Percentiles rank a stretch among this genome's conserved stretches.
These are phyloP conservation scores for Perca schrenkii DNA, from an alignment of 2,113 vertebrate species.

Conservation along the genomic window DNA sequence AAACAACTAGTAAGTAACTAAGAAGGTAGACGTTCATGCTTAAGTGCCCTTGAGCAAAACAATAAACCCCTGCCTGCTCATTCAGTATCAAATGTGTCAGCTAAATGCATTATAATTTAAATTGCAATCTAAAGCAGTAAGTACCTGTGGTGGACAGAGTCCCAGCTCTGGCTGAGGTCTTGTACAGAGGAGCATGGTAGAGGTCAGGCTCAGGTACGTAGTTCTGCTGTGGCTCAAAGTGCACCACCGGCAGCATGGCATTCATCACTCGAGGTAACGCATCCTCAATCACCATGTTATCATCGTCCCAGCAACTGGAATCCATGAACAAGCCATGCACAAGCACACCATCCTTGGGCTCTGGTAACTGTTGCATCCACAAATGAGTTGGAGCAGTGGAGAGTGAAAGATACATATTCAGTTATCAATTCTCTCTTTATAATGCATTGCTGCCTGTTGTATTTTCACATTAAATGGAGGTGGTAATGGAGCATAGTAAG, in stretches of 20 bases:
- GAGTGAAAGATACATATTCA: background rate
- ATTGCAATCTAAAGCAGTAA: background rate
- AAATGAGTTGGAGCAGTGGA: background rate
- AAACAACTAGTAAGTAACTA: background rate
- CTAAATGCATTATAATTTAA: background rate
- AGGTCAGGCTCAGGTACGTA: conserved; percentile 73
- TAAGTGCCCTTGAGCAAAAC: background rate
- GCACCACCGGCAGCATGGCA: conserved; percentile 83
- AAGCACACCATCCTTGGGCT: conserved; percentile 83
- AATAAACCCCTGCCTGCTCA: background rate
- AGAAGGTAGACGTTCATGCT: background rate
- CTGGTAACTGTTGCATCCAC: conserved; percentile 77
- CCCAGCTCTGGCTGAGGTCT: conserved; percentile 87
- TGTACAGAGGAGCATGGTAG: conserved; percentile 87
- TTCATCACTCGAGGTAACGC: conserved; percentile 85
- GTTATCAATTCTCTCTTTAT: background rate
- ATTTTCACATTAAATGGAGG: background rate
- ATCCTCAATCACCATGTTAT: conserved; percentile 84
- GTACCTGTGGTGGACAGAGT: conserved; percentile 87
- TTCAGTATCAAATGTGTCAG: background rate
- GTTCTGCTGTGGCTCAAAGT: conserved; percentile 87
- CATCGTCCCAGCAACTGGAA: conserved; percentile 84
- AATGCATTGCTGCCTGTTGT: background rate
- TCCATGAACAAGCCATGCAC: conserved; percentile 90
- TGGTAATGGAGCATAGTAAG: background rate